Evolutionary conservation across 2,113 vertebrate genomes (phyloP).

Genomic region (Corythaeola cristata): DNA sequence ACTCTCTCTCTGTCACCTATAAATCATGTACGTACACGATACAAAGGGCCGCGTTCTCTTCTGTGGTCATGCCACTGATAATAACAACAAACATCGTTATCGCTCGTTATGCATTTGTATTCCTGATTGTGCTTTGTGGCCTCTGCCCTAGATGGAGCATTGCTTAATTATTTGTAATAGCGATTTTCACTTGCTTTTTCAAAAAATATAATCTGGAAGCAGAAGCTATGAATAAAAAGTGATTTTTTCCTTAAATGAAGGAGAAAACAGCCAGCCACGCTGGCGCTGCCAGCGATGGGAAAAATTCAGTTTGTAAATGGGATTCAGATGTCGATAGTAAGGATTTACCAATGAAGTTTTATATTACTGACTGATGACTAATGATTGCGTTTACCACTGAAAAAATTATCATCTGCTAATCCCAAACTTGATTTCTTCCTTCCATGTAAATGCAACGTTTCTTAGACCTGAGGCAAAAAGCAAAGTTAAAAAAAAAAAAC

Average conservation of each 20-base stretch:
- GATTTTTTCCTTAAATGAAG: not conserved
- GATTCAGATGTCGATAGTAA: not conserved
- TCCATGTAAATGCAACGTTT: not conserved
- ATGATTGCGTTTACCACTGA: not conserved
- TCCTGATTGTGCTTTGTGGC: not conserved
- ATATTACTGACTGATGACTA: not conserved
- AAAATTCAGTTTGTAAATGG: not conserved
- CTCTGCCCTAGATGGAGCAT: not conserved
- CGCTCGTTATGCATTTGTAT: accelerated
- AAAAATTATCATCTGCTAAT: not conserved
- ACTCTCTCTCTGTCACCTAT: not conserved
- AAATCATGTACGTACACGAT: accelerated
- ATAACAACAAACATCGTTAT: not conserved
- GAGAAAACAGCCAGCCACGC: not conserved
- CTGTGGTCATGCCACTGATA: not conserved
- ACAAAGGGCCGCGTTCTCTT: not conserved
- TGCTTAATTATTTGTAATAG: not conserved
- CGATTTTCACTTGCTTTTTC: not conserved
- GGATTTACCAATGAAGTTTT: not conserved
- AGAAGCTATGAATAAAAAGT: not conserved
- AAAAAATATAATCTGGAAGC: not conserved
- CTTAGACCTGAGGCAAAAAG: not conserved
- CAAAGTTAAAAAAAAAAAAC: not conserved
- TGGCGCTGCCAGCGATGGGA: not conserved
- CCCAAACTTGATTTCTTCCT: not conserved